These are phyloP conservation scores for Hypocryptadius cinnamomeus DNA, from an alignment of 2,113 vertebrate genomes.

Conservation along the genomic window DNA sequence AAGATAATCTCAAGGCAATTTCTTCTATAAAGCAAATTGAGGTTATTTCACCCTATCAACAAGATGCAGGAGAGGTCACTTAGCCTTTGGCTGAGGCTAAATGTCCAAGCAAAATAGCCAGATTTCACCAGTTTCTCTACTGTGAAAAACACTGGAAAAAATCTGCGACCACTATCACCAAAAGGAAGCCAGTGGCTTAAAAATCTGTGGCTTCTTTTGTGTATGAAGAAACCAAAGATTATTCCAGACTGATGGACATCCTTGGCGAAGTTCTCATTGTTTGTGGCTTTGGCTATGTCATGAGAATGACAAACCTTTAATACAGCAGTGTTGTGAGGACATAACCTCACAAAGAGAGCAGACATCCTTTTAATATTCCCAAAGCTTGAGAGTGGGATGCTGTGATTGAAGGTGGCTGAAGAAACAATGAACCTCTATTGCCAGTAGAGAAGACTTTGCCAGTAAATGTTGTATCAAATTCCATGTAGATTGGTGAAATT, in stretches of 20 bases:
- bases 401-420: not conserved
- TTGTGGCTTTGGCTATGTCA: not conserved
- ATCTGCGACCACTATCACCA: not conserved
- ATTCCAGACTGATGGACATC: not conserved
- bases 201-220: not conserved
- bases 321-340: not conserved
- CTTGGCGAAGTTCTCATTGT: not conserved
- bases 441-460: not conserved
- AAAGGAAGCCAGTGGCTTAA: not conserved
- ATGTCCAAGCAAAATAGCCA: not conserved
- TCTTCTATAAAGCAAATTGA: conserved; percentile 37
- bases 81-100: conserved; percentile 35
- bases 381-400: not conserved
- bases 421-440: not conserved
- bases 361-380: not conserved
- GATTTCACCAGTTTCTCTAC: not conserved
- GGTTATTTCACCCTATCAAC: conserved; percentile 26
- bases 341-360: not conserved
- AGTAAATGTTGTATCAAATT: not conserved
- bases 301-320: not conserved
- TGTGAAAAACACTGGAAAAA: not conserved
- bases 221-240: not conserved
- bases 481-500: not conserved
- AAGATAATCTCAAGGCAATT: conserved; percentile 50
- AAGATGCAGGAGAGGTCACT: conserved; percentile 25